These are phyloP conservation scores for Drosophila falleni DNA, from an alignment of 2,888 invertebrate species.

Conservation along the genomic window DNA sequence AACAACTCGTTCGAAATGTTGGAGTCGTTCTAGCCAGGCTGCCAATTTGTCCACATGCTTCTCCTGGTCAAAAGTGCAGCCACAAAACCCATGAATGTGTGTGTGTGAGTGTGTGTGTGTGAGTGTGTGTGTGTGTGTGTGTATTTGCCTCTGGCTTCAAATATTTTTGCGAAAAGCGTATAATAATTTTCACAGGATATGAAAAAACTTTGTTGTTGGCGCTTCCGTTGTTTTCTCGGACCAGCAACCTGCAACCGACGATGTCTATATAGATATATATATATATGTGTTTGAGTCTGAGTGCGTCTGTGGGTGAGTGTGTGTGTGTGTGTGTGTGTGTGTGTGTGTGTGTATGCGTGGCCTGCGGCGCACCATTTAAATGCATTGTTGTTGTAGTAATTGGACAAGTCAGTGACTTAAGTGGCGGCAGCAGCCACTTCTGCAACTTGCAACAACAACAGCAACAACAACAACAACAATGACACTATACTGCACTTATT, in stretches of 20 bases:
- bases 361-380: conserved; percentile 67
- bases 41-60: conserved; percentile 27
- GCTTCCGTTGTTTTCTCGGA: conserved; percentile 62
- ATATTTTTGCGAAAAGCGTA: conserved; percentile 77
- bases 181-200: conserved; percentile 80
- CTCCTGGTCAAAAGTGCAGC: conserved; percentile 51
- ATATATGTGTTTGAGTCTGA: background rate
- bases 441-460: conserved; percentile 42
- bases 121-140: conserved; percentile 13
- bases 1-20: conserved; percentile 31
- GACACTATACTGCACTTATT: conserved; percentile 43
- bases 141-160: conserved; percentile 58
- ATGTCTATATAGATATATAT: conserved; percentile 1
- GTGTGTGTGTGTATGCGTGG: conserved; percentile 29
- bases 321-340: no score
- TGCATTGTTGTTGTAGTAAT: conserved; percentile 75
- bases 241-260: conserved; percentile 41
- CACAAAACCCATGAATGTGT: background rate
- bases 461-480: conserved; percentile 49
- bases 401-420: conserved; percentile 78
- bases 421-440: conserved; percentile 66
- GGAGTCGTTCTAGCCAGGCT: conserved; percentile 33
- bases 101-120: background rate
- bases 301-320: background rate
- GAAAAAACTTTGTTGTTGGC: conserved; percentile 77